phyloP scores from a whole-genome alignment of 2,888 invertebrate genomes.

The Cheilosia pagana region DNA sequence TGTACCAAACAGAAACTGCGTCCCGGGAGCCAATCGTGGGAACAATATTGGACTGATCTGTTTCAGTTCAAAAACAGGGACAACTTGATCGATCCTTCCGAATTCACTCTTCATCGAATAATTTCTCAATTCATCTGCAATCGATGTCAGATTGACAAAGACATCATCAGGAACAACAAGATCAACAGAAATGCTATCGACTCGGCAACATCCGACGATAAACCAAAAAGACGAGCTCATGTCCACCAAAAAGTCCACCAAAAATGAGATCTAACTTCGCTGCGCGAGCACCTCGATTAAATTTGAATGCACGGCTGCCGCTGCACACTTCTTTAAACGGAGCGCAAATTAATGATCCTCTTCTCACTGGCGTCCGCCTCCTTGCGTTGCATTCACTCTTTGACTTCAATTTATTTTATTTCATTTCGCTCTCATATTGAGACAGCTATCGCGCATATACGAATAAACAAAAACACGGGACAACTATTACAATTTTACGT shows the following conservation, averaged over 20 bases:
- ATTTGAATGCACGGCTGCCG: slow-evolving; percentile 61
- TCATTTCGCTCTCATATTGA: slow-evolving; percentile 37
- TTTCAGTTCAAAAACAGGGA: too few relatives aligned
- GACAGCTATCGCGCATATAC: slow-evolving; percentile 21
- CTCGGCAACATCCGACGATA: slow-evolving; percentile 47
- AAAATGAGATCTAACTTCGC: slow-evolving; percentile 13
- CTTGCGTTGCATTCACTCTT: slow-evolving; percentile 25
- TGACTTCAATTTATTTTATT: slow-evolving; percentile 49
- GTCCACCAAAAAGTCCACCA: slow-evolving; percentile 3
- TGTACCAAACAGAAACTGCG: too few relatives aligned
- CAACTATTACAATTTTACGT: slow-evolving; percentile 31
- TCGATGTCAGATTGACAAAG: slow-evolving; percentile 45
- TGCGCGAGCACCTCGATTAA: slow-evolving; percentile 37
- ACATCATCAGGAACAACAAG: slow-evolving; percentile 35
- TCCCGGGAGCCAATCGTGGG: too few relatives aligned
- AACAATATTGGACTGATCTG: too few relatives aligned
- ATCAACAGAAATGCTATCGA: slow-evolving; percentile 52
- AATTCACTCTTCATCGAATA: slow-evolving; percentile 43
- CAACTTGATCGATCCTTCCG: too few relatives aligned
- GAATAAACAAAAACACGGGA: slow-evolving; percentile 6
- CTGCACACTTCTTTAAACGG: slow-evolving; percentile 51
- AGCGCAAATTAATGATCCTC: slow-evolving; percentile 55
- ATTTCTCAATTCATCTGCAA: slow-evolving; percentile 52
- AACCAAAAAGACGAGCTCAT: slow-evolving; percentile 16
- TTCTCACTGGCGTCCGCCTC: background rate